A percentile compares a stretch with the other conserved stretches of the same genome.
Evolutionary conservation across 2,797 vertebrate genomes (phyloP).

Genomic region (Gymnoscopelus braueri): DNA sequence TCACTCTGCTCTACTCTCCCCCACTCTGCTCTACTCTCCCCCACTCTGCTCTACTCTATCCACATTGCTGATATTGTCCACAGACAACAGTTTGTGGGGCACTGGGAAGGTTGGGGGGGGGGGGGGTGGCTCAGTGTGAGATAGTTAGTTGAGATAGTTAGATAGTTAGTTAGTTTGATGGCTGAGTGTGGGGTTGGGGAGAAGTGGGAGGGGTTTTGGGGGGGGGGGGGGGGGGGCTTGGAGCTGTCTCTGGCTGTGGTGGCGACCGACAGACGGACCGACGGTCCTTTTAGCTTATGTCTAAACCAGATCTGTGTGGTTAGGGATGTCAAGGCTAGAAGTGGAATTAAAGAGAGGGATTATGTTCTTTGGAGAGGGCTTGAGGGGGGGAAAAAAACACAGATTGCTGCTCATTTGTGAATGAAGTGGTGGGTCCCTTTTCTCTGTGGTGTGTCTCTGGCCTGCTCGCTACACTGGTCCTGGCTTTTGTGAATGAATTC

Average conservation of each 20-base stretch:
- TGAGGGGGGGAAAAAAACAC: conserved; percentile 20
- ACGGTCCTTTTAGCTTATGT: conserved; percentile 22
- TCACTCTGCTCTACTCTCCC: not conserved
- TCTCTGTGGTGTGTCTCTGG: not conserved
- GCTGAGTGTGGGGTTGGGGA: not conserved
- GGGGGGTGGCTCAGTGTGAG: not conserved
- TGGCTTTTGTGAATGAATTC: conserved; percentile 67
- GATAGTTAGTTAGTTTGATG: not conserved
- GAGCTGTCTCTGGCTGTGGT: not conserved
- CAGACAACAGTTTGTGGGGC: too few species aligned
- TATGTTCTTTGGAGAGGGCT: conserved; percentile 57
- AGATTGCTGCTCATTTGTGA: conserved; percentile 56
- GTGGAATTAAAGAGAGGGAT: conserved; percentile 63
- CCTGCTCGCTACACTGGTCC: conserved; percentile 41
- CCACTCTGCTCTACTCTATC: too few species aligned
- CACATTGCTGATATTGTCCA: too few species aligned
- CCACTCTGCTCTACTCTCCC: too few species aligned
- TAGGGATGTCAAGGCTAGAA: conserved; percentile 37
- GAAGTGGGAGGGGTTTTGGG: not conserved
- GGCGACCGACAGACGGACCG: not conserved
- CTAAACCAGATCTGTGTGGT: conserved; percentile 35
- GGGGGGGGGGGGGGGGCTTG: not conserved
- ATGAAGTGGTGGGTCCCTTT: conserved; percentile 42
- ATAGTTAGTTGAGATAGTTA: too few species aligned
- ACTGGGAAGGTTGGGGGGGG: not conserved